Evolutionary conservation across 2,888 invertebrate genomes (phyloP), one percentile per base, ranked within the genome.

Genomic region (Seira ritae): DNA sequence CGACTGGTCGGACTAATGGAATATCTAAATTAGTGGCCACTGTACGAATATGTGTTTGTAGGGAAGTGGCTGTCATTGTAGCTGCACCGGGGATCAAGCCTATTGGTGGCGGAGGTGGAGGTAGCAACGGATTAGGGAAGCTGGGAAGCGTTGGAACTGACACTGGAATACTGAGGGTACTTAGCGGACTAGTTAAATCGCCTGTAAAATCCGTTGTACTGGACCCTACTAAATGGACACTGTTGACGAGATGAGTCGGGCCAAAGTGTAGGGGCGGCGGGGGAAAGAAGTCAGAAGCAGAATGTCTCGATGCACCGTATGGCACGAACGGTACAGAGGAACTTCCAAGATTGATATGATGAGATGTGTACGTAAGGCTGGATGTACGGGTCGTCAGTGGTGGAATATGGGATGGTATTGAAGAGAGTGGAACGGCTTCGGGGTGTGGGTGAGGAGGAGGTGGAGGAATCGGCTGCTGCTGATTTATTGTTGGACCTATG

Each of bases 1-100:
- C 67, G 20, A 87, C 80, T 4, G 89, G 89, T 74, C 89, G 65
- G 0, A 88, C 88, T 10, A 89, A 77, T n/a, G 88, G 88, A 84
- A 89, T 89, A 67, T 88, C 88, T 37, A 89, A 77, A 79, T 89
- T 89, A 0, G 89, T 88, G 10, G 88, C 88, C 37, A 88, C 88
- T 20, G 86, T 88, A 15, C 89, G 77, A 46, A 89, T 89, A 50
- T 88, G 88, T 0, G 88, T 88, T 80, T 89, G 85, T n/a, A 89
- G 77, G 2, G 89, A 87, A 1, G 88, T 86, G 22, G 88, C 85
- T 10, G 82, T 82, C 82, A 82, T 82, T 31, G 82, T 76, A 17
- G 76, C 76, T 62, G 78, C 68, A 20, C 82, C 85, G 17, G 75
- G 66, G 0, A 79, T 79, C 46, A 85, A 73, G 12, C 81, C 81